These are phyloP conservation scores for Scyliorhinus canicula DNA, from an alignment of 2,797 vertebrate genomes.

Conservation along the genomic window DNA sequence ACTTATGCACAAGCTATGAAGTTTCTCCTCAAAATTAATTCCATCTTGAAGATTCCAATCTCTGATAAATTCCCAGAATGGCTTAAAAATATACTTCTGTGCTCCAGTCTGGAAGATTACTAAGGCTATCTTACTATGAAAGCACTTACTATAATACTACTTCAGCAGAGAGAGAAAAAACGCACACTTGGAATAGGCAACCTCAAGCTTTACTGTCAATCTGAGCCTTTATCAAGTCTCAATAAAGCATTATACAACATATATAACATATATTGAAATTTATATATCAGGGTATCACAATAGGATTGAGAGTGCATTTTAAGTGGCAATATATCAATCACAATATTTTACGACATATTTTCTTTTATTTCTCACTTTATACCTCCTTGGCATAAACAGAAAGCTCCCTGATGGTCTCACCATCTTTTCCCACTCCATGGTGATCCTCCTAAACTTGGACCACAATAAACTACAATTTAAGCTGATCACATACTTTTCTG, in stretches of 20 bases:
- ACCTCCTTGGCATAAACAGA: neutral
- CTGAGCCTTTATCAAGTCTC: constrained; percentile 22
- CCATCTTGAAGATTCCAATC: constrained; percentile 92
- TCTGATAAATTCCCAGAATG: constrained; percentile 84
- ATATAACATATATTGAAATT: constrained; percentile 6
- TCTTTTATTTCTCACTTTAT: neutral
- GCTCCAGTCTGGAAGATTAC: constrained; percentile 69
- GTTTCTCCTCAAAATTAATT: constrained; percentile 90
- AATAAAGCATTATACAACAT: constrained; percentile 2
- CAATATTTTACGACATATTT: neutral
- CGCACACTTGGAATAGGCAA: constrained; percentile 42
- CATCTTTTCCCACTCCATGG: neutral
- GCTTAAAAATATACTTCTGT: constrained; percentile 78
- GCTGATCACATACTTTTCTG: neutral
- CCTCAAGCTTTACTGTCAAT: constrained; percentile 13
- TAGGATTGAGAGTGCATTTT: neutral
- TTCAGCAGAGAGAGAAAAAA: constrained; percentile 49
- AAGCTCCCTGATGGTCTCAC: neutral
- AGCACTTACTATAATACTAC: constrained; percentile 57
- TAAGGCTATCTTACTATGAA: constrained; percentile 66
- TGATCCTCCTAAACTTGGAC: neutral
- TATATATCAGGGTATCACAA: neutral
- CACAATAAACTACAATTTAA: neutral
- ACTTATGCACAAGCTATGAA: constrained; percentile 76
- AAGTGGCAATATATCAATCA: neutral